Evolutionary conservation across 2,888 invertebrate genomes (phyloP).

Genomic region (Aethes cnicana): DNA sequence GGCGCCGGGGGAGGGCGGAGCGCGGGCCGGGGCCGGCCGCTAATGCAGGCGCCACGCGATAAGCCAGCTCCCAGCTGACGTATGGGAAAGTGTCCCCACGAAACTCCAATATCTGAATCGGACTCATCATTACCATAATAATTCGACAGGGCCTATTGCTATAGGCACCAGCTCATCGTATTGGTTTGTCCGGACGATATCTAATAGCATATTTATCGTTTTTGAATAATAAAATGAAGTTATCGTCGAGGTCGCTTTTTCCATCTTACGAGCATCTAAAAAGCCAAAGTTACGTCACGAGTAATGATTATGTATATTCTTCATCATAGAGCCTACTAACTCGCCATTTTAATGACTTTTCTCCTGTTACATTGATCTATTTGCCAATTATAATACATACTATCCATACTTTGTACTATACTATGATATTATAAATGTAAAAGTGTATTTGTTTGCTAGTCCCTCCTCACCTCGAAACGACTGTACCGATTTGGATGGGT

Average conservation of each 20-base stretch:
- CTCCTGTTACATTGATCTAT: too few species aligned
- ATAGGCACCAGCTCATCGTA: constrained; percentile 21
- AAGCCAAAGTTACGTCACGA: constrained; percentile 14
- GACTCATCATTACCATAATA: constrained; percentile 44
- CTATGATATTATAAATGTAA: too few species aligned
- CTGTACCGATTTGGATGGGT: too few species aligned
- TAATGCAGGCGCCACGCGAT: constrained; percentile 62
- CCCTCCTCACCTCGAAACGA: too few species aligned
- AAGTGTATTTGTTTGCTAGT: too few species aligned
- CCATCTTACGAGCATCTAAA: constrained; percentile 11
- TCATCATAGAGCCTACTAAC: too few species aligned
- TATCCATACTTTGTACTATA: too few species aligned
- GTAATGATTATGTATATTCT: constrained; percentile 6
- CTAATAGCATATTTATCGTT: constrained; percentile 43
- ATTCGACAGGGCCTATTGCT: constrained; percentile 32
- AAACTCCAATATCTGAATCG: constrained; percentile 34
- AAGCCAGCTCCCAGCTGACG: constrained; percentile 43
- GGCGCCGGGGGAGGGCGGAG: constrained; percentile 37
- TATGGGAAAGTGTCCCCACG: constrained; percentile 60
- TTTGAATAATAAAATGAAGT: constrained; percentile 51
- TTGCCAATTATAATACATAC: too few species aligned
- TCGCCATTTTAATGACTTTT: too few species aligned
- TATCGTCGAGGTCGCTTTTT: constrained; percentile 36
- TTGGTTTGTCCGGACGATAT: constrained; percentile 42
- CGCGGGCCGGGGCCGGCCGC: constrained; percentile 31